These are phyloP conservation scores for Pseudopodoces humilis DNA, from an alignment of 2,113 vertebrate species.

Conservation along the genomic window DNA sequence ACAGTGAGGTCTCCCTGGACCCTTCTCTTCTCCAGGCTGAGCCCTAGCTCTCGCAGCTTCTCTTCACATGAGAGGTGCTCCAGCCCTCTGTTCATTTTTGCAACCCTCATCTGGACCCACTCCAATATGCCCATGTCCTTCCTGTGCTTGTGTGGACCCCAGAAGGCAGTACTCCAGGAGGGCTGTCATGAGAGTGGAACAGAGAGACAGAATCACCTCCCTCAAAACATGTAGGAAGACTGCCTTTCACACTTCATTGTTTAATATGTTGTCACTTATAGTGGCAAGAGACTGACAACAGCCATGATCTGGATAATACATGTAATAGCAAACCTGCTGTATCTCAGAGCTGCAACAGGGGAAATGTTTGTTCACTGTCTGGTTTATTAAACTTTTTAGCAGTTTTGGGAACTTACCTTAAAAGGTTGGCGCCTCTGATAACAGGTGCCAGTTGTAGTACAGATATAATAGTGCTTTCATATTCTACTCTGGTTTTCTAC, in stretches of 20 bases:
- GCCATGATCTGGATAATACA: background rate
- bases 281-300: background rate
- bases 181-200: background rate
- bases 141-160: background rate
- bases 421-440: background rate
- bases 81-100: background rate
- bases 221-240: background rate
- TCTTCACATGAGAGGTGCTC: background rate
- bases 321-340: background rate
- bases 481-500: background rate
- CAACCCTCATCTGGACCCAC: background rate
- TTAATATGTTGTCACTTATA: background rate
- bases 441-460: background rate
- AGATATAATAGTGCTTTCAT: background rate
- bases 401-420: background rate
- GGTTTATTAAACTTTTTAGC: background rate
- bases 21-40: background rate
- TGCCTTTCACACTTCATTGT: background rate
- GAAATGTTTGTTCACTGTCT: background rate
- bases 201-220: background rate
- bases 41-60: background rate
- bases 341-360: background rate
- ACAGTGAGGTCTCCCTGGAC: background rate
- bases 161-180: background rate
- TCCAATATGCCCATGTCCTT: background rate